Evolutionary conservation across 2,113 vertebrate genomes (phyloP), one percentile per base, ranked within the genome.

Genomic region (Acinonyx jubatus): DNA sequence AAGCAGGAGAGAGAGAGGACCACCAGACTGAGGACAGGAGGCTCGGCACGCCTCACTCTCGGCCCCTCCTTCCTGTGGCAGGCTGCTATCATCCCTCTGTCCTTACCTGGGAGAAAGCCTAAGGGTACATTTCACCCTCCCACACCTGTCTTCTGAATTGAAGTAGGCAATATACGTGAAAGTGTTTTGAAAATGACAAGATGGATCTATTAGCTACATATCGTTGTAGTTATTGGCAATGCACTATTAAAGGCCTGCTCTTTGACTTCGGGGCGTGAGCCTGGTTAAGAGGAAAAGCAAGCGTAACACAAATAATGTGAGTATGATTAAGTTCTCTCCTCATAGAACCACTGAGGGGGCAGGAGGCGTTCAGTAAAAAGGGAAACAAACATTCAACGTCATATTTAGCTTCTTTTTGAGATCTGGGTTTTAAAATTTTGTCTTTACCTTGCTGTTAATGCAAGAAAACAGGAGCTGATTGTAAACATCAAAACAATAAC

Each of bases 21-120:
- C 38, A 2, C 12, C 11, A 13, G 38, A 1, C 12, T 0, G 0
- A 74, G 7, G 52, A 18, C 14, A 50, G 29, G 6, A 41, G 57
- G 41, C 25, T 25, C 7, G 0, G 33, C 4, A 1, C 18, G 4
- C 11, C 7, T 3, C 29, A 3, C 4, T 15, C 33, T 15, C 1
- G 1, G 16, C 4, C 5, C 31, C 36, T 82, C 41, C 41, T 45
- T 11, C 14, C 23, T 10, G 21, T 4, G 68, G 38, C 7, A 13
- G 52, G 21, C 66, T 23, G 4, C 31, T 1, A 9, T 18, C 36
- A 8, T 5, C 31, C 57, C 71, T 33, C 4, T 18, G 15, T 33
- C 16, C 11, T 12, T 2, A n/a, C 21, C 71, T 91, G 55, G 57
- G 1, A 31, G 12, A 76, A 63, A 66, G 31, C 4, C 16, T 50